Evolutionary conservation across 2,888 invertebrate genomes (phyloP).

Genomic region (Cantharis flavilabris): DNA sequence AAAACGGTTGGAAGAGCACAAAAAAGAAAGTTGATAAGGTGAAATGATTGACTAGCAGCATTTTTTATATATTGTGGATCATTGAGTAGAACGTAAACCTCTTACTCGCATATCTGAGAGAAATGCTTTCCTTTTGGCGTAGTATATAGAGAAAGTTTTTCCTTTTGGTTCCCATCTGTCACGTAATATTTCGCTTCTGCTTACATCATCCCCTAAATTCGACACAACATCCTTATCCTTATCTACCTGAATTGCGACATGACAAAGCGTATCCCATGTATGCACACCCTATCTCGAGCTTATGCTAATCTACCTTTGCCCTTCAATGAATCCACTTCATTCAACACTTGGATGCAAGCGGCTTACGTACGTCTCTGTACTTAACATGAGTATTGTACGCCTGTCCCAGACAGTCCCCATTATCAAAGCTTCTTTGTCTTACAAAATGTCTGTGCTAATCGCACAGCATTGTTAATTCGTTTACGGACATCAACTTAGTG

Average conservation of each 20-base stretch:
- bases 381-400: conserved; percentile 52
- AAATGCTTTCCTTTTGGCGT: conserved; percentile 18
- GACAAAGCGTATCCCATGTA: conserved; percentile 28
- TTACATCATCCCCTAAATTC: conserved; percentile 28
- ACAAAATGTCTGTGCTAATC: conserved; percentile 53
- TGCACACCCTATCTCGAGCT: conserved; percentile 28
- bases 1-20: not conserved
- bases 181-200: conserved; percentile 24
- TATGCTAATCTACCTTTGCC: conserved; percentile 41
- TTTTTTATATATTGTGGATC: conserved; percentile 13
- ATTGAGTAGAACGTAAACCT: conserved; percentile 8
- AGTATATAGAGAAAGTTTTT: conserved; percentile 7
- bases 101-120: conserved; percentile 16
- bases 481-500: conserved; percentile 38
- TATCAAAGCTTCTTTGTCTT: conserved; percentile 53
- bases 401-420: conserved; percentile 52
- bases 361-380: conserved; percentile 48
- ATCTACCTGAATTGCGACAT: conserved; percentile 30
- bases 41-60: conserved; percentile 19
- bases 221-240: conserved; percentile 24
- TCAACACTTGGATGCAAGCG: conserved; percentile 39
- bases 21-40: conserved; percentile 12
- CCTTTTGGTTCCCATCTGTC: conserved; percentile 25
- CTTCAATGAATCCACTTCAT: conserved; percentile 42
- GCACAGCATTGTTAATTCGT: conserved; percentile 49